Conservation (phyloP, 2,888 invertebrate species). For the Tetheella fluctuosa region DNA sequence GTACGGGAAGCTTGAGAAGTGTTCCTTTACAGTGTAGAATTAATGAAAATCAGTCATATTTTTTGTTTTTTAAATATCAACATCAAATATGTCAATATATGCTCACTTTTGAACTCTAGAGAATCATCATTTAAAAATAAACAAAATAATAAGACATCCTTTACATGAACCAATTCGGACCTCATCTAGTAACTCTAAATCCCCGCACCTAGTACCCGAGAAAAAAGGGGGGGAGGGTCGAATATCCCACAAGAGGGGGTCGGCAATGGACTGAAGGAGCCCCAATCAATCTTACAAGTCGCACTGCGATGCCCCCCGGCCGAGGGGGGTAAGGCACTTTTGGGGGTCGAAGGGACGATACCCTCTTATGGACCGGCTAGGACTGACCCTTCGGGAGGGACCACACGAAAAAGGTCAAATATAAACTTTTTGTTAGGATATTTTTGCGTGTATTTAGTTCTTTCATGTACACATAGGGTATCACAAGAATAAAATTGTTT, state of each 20-base stretch:
- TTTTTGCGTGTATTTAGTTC: conserved; percentile 45
- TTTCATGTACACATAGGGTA: conserved; percentile 28
- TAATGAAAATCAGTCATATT: no score
- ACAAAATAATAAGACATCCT: neutral
- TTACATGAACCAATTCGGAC: conserved; percentile 18
- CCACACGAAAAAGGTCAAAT: conserved; percentile 69
- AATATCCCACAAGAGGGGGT: conserved; percentile 76
- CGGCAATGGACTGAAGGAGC: conserved; percentile 84
- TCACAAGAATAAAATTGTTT: neutral
- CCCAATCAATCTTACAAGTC: conserved; percentile 85
- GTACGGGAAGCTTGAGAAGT: no score
- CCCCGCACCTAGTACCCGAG: conserved; percentile 63
- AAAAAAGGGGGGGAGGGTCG: conserved; percentile 79
- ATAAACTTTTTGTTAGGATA: conserved; percentile 67
- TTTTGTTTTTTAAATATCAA: no score
- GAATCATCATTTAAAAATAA: no score
- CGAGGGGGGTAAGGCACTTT: conserved; percentile 51
- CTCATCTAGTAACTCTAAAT: conserved; percentile 65
- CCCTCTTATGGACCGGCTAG: conserved; percentile 76
- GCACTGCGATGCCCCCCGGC: conserved; percentile 57
- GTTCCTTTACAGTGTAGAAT: no score
- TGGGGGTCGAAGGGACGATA: conserved; percentile 77
- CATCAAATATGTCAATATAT: no score
- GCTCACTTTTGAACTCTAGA: no score
- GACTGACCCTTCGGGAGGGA: conserved; percentile 75